These are phyloP conservation scores for Lophochroa leadbeateri DNA, from an alignment of 2,113 vertebrate genomes.

Conservation along the genomic window DNA sequence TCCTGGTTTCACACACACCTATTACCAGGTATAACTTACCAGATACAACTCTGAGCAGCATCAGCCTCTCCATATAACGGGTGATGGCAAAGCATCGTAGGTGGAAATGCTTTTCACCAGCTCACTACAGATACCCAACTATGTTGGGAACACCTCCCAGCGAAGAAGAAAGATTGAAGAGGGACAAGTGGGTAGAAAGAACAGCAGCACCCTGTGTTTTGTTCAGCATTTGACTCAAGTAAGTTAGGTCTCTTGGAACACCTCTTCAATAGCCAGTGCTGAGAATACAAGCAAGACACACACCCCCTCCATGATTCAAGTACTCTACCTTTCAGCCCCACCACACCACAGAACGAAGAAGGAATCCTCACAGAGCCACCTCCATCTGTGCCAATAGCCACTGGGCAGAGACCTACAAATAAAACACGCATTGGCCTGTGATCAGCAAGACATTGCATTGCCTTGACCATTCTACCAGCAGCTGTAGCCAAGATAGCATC, in stretches of 20 bases:
- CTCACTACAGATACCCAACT: not conserved
- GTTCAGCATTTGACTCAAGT: not conserved
- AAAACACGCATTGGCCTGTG: not conserved
- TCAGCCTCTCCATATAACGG: not conserved
- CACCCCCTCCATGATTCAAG: not conserved
- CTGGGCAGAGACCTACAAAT: slow-evolving; percentile 66
- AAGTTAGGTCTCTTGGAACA: not conserved
- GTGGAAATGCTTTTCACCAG: not conserved
- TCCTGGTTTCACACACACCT: not conserved
- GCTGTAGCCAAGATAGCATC: not conserved
- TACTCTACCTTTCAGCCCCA: slow-evolving; percentile 71
- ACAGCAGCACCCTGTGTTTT: not conserved
- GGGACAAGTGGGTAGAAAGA: not conserved
- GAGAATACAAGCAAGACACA: not conserved
- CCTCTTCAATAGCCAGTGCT: not conserved
- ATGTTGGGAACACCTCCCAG: not conserved
- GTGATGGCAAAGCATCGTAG: not conserved
- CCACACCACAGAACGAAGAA: slow-evolving; percentile 68
- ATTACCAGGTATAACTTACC: not conserved
- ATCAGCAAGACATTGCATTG: not conserved
- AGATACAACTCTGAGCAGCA: not conserved
- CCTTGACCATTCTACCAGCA: not conserved
- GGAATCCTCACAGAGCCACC: slow-evolving; percentile 72
- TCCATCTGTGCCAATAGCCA: slow-evolving; percentile 71
- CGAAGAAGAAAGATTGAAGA: not conserved